These are phyloP conservation scores for Lonchura striata DNA, from an alignment of 2,113 vertebrate genomes.

Conservation along the genomic window DNA sequence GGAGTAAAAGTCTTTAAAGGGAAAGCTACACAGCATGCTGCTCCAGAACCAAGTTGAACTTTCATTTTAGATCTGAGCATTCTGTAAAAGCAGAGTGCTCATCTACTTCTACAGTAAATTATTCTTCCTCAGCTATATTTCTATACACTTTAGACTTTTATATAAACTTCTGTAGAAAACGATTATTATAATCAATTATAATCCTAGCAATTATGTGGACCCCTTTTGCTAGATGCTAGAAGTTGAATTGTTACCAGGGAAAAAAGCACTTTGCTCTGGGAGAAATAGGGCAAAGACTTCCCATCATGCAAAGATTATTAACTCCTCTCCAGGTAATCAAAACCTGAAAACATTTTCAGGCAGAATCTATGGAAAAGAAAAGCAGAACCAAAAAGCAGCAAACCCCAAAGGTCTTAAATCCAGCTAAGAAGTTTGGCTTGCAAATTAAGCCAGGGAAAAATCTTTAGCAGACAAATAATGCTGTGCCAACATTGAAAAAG, in stretches of 20 bases:
- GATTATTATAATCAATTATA: neutral
- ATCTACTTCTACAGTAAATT: conserved; percentile 1
- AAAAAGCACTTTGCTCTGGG: neutral
- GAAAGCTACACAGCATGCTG: conserved; percentile 7
- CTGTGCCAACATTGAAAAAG: neutral
- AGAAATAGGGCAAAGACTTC: neutral
- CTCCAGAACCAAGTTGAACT: conserved; percentile 1
- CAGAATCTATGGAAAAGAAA: neutral
- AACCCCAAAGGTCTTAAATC: neutral
- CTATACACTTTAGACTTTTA: neutral
- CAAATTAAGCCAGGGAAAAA: neutral
- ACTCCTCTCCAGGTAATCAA: neutral
- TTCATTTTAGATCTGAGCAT: conserved; percentile 10
- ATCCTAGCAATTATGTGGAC: neutral
- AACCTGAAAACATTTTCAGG: neutral
- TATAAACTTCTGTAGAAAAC: neutral
- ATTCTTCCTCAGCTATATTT: neutral
- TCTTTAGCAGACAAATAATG: neutral
- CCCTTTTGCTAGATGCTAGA: neutral
- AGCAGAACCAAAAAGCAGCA: neutral
- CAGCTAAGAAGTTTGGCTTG: neutral
- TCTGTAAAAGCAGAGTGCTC: neutral
- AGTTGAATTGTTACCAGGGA: neutral
- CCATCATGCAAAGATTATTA: neutral
- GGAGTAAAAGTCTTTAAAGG: conserved; percentile 17